Conservation (phyloP, 2,113 vertebrate species). For the Pterocles gutturalis region DNA sequence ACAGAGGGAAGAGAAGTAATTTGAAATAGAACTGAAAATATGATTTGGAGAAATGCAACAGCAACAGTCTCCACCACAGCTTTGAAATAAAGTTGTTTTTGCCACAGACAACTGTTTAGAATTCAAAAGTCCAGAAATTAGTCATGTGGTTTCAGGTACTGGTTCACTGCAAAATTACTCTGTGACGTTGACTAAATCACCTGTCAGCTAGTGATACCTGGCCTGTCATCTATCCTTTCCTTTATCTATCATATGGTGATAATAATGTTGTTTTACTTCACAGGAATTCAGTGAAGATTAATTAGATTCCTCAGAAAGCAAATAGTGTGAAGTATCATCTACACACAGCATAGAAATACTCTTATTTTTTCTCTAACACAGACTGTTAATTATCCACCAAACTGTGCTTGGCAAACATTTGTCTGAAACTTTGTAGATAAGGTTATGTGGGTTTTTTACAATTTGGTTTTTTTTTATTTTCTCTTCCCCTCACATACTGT, state of each 20-base stretch:
- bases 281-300: neutral
- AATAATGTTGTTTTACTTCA: constrained; percentile 2
- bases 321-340: neutral
- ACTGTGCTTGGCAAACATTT: neutral
- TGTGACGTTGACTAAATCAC: neutral
- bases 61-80: neutral
- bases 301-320: constrained; percentile 1
- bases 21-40: neutral
- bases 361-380: neutral
- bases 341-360: neutral
- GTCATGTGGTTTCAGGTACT: neutral
- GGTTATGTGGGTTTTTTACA: neutral
- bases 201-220: neutral
- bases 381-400: constrained; percentile 36
- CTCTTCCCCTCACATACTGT: neutral
- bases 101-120: neutral
- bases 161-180: neutral
- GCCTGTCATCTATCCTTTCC: neutral
- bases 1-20: neutral
- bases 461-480: neutral
- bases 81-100: neutral
- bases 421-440: constrained; percentile 20
- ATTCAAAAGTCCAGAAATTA: neutral
- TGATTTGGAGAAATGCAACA: neutral
- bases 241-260: neutral